Conservation (phyloP, 1,140 invertebrate species). For the Homalodisca vitripennis region DNA sequence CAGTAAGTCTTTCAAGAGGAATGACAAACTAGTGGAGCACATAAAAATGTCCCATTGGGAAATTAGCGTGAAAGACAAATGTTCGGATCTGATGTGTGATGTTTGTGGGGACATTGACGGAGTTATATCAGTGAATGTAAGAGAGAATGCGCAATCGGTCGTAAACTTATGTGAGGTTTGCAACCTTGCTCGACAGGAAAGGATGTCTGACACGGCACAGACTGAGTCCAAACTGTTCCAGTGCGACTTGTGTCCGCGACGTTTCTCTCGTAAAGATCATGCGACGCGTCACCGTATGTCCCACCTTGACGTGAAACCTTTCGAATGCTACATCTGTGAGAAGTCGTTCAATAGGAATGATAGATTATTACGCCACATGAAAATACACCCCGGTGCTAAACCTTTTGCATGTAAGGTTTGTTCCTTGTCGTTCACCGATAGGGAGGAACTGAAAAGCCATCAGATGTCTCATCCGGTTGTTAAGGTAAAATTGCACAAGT, state of each 20-base stretch:
- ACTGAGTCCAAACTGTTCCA: not conserved
- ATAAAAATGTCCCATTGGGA: too few relatives aligned
- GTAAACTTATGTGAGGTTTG: too few relatives aligned
- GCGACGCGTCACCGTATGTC: not conserved
- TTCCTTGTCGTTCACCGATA: not conserved
- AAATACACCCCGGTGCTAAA: not conserved
- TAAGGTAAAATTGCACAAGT: not conserved
- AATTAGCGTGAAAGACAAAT: too few relatives aligned
- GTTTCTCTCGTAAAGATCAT: not conserved
- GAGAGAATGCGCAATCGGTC: too few relatives aligned
- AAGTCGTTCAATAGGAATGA: not conserved
- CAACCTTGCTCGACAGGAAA: too few relatives aligned
- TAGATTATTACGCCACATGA: not conserved
- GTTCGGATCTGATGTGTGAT: too few relatives aligned
- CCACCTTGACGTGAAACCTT: not conserved
- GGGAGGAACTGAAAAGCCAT: not conserved
- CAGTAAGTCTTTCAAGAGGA: too few relatives aligned
- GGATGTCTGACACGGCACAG: too few relatives aligned
- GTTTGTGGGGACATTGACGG: too few relatives aligned
- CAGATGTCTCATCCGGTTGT: not conserved
- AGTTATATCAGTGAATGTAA: too few relatives aligned
- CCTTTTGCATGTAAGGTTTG: not conserved
- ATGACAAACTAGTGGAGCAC: too few relatives aligned
- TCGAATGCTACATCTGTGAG: not conserved
- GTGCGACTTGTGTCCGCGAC: not conserved